A percentile compares a stretch with the other conserved stretches of the same genome.
Evolutionary conservation across 2,888 invertebrate species (phyloP).

Genomic region (Hirtodrosophila alboralis): DNA sequence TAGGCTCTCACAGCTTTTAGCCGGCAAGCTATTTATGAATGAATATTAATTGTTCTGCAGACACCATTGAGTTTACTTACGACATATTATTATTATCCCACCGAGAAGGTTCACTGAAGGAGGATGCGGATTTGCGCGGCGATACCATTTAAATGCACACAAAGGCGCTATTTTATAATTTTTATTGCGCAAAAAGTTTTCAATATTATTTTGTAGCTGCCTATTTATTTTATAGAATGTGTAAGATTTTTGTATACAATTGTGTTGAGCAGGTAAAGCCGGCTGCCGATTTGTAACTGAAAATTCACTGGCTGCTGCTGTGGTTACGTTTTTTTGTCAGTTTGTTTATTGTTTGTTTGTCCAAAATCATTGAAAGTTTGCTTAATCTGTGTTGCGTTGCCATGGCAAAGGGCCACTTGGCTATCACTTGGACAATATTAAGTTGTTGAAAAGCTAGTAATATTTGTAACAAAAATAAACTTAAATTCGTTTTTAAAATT

Average conservation of each 20-base stretch:
- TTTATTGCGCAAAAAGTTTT: slow-evolving; percentile 6
- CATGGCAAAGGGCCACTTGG: slow-evolving; percentile 38
- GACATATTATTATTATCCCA: slow-evolving; percentile 68
- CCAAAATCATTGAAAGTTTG: slow-evolving; percentile 25
- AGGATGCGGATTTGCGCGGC: slow-evolving; percentile 83
- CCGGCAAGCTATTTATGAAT: slow-evolving; percentile 64
- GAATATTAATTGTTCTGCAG: neutral
- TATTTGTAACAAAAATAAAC: too few species aligned
- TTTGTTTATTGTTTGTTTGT: slow-evolving; percentile 68
- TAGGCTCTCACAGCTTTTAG: slow-evolving; percentile 84
- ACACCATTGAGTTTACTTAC: slow-evolving; percentile 69
- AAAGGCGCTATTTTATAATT: slow-evolving; percentile 5
- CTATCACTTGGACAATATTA: too few species aligned
- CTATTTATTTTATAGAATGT: slow-evolving; percentile 12
- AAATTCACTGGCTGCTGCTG: slow-evolving; percentile 66
- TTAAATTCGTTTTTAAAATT: too few species aligned
- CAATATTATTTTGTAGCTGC: slow-evolving; percentile 10
- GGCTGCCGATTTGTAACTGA: slow-evolving; percentile 58
- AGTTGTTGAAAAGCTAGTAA: too few species aligned
- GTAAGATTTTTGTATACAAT: slow-evolving; percentile 5
- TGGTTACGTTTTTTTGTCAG: slow-evolving; percentile 62
- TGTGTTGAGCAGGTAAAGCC: slow-evolving; percentile 30
- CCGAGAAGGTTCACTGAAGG: slow-evolving; percentile 39
- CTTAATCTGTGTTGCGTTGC: slow-evolving; percentile 33
- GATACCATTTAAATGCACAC: slow-evolving; percentile 71